Base-by-base conservation (phyloP, 2,113 vertebrate genomes). In the Platanista minor region DNA sequence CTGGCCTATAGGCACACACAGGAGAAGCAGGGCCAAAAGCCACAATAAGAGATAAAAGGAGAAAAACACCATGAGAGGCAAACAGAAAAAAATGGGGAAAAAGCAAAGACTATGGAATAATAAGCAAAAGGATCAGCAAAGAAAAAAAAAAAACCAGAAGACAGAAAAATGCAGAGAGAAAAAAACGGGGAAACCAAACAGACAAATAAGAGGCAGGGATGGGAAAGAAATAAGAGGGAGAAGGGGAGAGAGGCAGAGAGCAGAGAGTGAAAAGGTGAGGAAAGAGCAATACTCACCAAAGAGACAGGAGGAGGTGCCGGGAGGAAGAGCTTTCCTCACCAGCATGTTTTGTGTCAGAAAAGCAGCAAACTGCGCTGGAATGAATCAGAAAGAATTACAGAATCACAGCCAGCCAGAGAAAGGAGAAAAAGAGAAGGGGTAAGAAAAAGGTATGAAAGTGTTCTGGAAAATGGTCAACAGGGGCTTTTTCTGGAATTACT, bases 321-420 rank as follows among this genome's bases (percentile, higher is more conserved):
- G 99, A 99, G 99, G 99, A 99, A 99, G 99, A 98, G 99, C 99
- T 99, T 99, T 99, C 99, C 99, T 99, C 99, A 99, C 99, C 99
- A 99, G 99, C 99, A 99, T 99, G 98, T 99, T 99, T 99, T 99
- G 99, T 99, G 99, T 99, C 99, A 99, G 99, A 99, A 99, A 99
- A 99, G 99, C 99, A 99, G 99, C 99, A 92, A 99, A 99, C 99
- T 99, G 99, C 99, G 99, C 99, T 99, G 99, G 98, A 99, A 99
- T 97, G 98, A 98, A 99, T 98, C 97, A 99, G 98, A 99, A 97
- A 98, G 98, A 98, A 97, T 98, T 95, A 98, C 97, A 98, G 98
- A 71, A 98, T 98, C 98, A 98, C 72, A 98, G 98, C 93, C 93
- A 96, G 96, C 31, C 94, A 97, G 62, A 82, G 39, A 94, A 83